Conservation (phyloP, 2,113 vertebrate genomes). For the Embiotoca jacksoni region DNA sequence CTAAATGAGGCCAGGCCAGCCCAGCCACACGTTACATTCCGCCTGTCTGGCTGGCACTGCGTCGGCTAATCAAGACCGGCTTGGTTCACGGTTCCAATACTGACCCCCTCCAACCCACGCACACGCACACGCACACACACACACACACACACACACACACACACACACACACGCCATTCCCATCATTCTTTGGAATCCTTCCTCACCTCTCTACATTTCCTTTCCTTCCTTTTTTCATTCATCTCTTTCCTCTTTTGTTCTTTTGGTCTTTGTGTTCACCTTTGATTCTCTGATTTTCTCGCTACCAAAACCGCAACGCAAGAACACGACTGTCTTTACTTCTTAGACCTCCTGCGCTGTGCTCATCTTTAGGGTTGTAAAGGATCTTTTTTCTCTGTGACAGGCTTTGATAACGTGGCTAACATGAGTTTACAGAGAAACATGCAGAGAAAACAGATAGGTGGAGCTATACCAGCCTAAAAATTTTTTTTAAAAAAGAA, state of each 20-base stretch:
- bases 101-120: slow-evolving; percentile 6
- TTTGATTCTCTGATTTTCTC: slow-evolving; percentile 18
- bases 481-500: slow-evolving; percentile 6
- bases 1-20: slow-evolving; percentile 81
- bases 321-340: not conserved
- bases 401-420: slow-evolving; percentile 70
- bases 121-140: not conserved
- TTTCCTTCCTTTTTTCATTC: slow-evolving; percentile 52
- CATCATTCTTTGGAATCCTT: slow-evolving; percentile 65
- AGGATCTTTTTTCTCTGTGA: slow-evolving; percentile 33
- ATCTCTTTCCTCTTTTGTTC: not conserved
- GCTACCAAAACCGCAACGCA: slow-evolving; percentile 4
- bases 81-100: slow-evolving; percentile 65
- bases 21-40: slow-evolving; percentile 80
- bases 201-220: slow-evolving; percentile 57
- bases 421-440: slow-evolving; percentile 53
- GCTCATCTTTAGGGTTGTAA: slow-evolving; percentile 40
- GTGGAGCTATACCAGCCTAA: slow-evolving; percentile 15
- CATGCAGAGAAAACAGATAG: slow-evolving; percentile 21
- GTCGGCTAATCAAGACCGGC: slow-evolving; percentile 77
- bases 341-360: slow-evolving; percentile 11
- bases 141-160: not conserved
- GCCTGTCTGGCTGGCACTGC: slow-evolving; percentile 77
- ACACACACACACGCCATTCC: slow-evolving; percentile 24
- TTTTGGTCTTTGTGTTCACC: slow-evolving; percentile 5